A percentile compares a stretch with the other conserved stretches of the same genome.
phyloP scores from a whole-genome alignment of 2,888 invertebrate genomes.

The Nipponacmea schrenckii region DNA sequence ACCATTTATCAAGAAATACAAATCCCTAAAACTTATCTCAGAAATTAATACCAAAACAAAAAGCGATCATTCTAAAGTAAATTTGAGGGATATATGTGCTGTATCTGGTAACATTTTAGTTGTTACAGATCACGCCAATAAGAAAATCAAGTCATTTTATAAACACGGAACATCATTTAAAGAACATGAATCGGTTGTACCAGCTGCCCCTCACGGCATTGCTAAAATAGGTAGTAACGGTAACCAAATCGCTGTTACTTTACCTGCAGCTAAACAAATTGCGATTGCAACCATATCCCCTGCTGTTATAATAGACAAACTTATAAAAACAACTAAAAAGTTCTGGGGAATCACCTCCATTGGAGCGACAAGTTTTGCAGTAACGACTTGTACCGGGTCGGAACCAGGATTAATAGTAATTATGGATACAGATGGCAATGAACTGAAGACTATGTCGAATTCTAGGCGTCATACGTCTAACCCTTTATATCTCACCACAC shows the following conservation, averaged over 20 bases:
- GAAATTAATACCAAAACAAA: constrained; percentile 1
- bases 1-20: background rate
- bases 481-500: constrained; percentile 5
- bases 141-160: constrained; percentile 11
- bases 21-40: background rate
- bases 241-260: constrained; percentile 10
- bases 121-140: constrained; percentile 10
- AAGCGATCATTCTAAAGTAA: background rate
- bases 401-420: constrained; percentile 1
- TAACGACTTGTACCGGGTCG: constrained; percentile 9
- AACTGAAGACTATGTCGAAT: background rate
- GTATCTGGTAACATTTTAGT: constrained; percentile 4
- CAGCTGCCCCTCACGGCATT: constrained; percentile 2
- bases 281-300: constrained; percentile 3
- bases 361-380: background rate
- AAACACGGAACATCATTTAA: background rate
- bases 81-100: background rate
- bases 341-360: constrained; percentile 12
- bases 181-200: background rate
- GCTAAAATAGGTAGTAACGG: background rate
- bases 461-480: background rate
- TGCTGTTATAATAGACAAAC: background rate
- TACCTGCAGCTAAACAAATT: constrained; percentile 13
- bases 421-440: background rate
- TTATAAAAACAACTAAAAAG: background rate